A percentile compares a stretch with the other conserved stretches of the same genome.
Evolutionary conservation across 2,113 vertebrate genomes (phyloP).

Genomic region (Microcebus griseorufus): DNA sequence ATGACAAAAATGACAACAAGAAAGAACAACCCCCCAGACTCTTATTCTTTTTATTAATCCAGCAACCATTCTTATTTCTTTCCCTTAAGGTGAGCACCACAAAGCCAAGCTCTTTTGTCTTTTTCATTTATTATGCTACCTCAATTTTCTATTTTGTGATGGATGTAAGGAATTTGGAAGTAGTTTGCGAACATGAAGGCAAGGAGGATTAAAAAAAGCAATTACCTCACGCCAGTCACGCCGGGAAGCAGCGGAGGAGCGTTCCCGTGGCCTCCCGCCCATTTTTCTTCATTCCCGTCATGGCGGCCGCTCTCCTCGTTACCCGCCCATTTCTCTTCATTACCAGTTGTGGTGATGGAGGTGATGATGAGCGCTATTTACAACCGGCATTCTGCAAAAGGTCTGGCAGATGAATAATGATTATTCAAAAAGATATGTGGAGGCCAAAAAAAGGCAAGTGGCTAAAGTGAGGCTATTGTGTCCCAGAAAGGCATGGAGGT

Average conservation of each 20-base stretch:
- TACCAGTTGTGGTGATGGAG: not conserved
- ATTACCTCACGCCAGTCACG: constrained; percentile 50
- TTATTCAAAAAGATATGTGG: constrained; percentile 31
- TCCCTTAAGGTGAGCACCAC: constrained; percentile 48
- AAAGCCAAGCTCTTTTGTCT: constrained; percentile 41
- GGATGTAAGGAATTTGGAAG: constrained; percentile 60
- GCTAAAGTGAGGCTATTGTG: constrained; percentile 11
- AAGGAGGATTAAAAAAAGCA: constrained; percentile 11
- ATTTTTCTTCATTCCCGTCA: constrained; percentile 71
- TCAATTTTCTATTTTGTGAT: constrained; percentile 68
- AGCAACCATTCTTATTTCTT: constrained; percentile 56
- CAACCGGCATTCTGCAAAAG: constrained; percentile 13
- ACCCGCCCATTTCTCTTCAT: constrained; percentile 57
- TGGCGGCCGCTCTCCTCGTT: constrained; percentile 36
- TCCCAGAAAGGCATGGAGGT: not conserved
- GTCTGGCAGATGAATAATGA: constrained; percentile 48
- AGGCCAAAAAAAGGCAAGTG: not conserved
- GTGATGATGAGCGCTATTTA: constrained; percentile 52
- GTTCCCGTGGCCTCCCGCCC: constrained; percentile 25
- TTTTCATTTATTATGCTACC: constrained; percentile 69
- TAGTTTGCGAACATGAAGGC: constrained; percentile 53
- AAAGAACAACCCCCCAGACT: constrained; percentile 15
- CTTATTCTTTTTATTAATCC: constrained; percentile 62
- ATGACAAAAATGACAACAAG: constrained; percentile 68
- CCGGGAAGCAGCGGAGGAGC: not conserved